These are phyloP conservation scores for Drosophila mojavensis DNA, from an alignment of 1,140 invertebrate species.

Conservation along the genomic window DNA sequence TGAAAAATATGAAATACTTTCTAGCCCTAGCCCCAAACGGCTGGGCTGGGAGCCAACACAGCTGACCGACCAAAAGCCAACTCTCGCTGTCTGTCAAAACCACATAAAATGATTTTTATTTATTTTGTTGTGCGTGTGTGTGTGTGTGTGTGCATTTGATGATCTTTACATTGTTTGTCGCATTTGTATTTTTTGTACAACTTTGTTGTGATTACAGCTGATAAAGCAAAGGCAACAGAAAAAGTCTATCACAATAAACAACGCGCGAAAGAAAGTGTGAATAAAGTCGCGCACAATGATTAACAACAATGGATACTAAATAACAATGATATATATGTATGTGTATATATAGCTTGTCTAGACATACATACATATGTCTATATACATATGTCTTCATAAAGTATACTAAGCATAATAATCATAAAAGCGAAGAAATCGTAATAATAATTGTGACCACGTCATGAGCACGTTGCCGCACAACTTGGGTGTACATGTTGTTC, in stretches of 20 bases:
- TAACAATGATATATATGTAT: constrained; percentile 53
- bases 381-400: constrained; percentile 13
- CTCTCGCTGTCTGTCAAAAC: constrained; percentile 54
- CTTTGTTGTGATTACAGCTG: constrained; percentile 74
- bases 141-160: constrained; percentile 20
- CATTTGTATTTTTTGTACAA: constrained; percentile 63
- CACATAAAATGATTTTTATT: constrained; percentile 36
- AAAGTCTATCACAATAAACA: constrained; percentile 74
- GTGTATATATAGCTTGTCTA: too few species aligned
- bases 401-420: constrained; percentile 24
- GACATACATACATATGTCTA: neutral
- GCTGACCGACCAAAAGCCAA: constrained; percentile 40
- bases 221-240: constrained; percentile 66
- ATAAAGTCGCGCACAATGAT: constrained; percentile 70
- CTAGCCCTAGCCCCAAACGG: constrained; percentile 37
- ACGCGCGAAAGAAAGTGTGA: constrained; percentile 71
- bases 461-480: constrained; percentile 60
- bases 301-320: constrained; percentile 55
- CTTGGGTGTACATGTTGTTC: neutral
- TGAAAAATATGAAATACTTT: constrained; percentile 39
- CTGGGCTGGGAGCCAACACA: constrained; percentile 56
- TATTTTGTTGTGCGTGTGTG: constrained; percentile 23
- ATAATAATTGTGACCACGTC: constrained; percentile 77
- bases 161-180: constrained; percentile 49
- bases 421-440: constrained; percentile 53